Evolutionary conservation across 1,140 invertebrate species (phyloP).

Genomic region (Papilio polyxenes): DNA sequence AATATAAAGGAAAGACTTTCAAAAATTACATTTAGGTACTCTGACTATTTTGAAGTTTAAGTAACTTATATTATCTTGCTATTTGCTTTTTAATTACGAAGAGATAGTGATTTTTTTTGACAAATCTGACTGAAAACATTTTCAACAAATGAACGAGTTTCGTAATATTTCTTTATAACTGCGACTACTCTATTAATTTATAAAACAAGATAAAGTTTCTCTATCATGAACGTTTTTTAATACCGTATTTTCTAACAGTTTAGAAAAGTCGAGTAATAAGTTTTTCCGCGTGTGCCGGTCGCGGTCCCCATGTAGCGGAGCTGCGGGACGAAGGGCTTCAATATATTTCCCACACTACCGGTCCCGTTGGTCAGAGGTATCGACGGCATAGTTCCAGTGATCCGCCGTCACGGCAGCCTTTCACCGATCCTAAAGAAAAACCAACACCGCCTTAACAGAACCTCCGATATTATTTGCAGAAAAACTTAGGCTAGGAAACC

Average conservation of each 20-base stretch:
- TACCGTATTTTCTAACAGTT: conserved; percentile 49
- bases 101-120: too few species aligned
- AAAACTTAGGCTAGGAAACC: conserved; percentile 64
- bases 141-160: not conserved
- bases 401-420: conserved; percentile 67
- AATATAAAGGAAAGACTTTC: too few species aligned
- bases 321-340: not conserved
- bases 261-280: conserved; percentile 8
- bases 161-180: not conserved
- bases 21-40: too few species aligned
- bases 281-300: not conserved
- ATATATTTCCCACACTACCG: conserved; percentile 63
- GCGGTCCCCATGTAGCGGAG: not conserved
- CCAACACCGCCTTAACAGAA: conserved; percentile 72
- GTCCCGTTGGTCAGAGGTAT: conserved; percentile 64
- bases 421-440: conserved; percentile 72
- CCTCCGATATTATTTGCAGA: conserved; percentile 73
- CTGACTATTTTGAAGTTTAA: too few species aligned
- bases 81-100: too few species aligned
- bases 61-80: too few species aligned
- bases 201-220: not conserved
- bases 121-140: too few species aligned
- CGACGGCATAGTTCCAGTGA: conserved; percentile 70
- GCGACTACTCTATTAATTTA: not conserved
- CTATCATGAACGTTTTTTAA: not conserved